phyloP scores from a whole-genome alignment of 2,113 vertebrate species.

The Aleadryas rufinucha region DNA sequence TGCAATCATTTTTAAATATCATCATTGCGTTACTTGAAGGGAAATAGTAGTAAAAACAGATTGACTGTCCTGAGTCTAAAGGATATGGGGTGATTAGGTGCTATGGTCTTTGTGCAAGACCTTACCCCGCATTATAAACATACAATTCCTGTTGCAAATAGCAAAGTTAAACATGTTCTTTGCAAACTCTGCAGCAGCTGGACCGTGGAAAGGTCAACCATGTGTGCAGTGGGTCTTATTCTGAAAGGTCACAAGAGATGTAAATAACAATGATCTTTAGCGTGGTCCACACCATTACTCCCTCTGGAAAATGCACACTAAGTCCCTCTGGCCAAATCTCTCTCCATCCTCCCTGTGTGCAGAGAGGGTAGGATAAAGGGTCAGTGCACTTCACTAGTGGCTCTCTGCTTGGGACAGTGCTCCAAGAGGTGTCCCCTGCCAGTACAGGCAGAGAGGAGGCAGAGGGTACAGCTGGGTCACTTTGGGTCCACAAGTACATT shows the following conservation, averaged over 20 bases:
- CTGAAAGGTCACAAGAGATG: constrained; percentile 20
- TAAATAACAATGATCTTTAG: constrained; percentile 18
- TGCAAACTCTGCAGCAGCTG: neutral
- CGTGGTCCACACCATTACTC: rapidly evolving
- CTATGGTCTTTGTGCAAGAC: neutral
- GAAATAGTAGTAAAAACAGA: neutral
- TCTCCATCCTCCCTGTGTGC: neutral
- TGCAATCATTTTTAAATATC: neutral
- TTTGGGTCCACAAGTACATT: neutral
- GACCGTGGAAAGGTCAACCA: constrained; percentile 23
- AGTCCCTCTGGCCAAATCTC: neutral
- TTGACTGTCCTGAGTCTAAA: neutral
- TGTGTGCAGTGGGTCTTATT: constrained; percentile 17
- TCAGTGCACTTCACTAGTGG: neutral
- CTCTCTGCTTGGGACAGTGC: neutral
- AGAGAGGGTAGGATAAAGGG: neutral
- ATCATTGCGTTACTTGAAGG: neutral
- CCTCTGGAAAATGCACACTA: neutral
- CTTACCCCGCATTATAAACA: neutral
- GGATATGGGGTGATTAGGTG: neutral
- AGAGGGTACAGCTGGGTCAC: neutral
- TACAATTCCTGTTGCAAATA: neutral
- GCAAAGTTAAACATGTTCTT: neutral
- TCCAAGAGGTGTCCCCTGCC: neutral
- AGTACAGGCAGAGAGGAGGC: neutral